phyloP scores from a whole-genome alignment of 1,140 invertebrate species.

The Schlechtendalia chinensis region DNA sequence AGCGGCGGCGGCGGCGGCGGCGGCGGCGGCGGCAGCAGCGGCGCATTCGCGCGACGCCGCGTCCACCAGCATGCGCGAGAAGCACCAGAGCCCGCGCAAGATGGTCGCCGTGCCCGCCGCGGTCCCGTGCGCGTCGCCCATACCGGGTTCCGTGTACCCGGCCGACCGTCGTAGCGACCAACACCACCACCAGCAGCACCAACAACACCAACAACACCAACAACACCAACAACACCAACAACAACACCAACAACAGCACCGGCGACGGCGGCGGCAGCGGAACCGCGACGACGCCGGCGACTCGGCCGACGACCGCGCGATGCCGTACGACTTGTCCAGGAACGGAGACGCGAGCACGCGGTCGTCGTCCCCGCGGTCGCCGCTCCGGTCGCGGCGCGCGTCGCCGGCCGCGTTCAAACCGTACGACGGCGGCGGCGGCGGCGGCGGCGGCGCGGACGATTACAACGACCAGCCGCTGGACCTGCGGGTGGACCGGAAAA shows the following conservation, averaged over 20 bases:
- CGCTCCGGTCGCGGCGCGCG: slow-evolving; percentile 56
- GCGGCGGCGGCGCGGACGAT: slow-evolving; percentile 57
- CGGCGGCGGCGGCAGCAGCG: slow-evolving; percentile 7
- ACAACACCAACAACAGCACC: no score
- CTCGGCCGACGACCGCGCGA: slow-evolving; percentile 2
- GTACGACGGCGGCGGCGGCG: slow-evolving; percentile 57
- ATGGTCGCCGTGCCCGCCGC: slow-evolving; percentile 62
- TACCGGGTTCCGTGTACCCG: slow-evolving; percentile 70
- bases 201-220: neutral
- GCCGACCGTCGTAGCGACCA: slow-evolving; percentile 59
- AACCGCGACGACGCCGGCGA: neutral
- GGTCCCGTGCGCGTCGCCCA: slow-evolving; percentile 63
- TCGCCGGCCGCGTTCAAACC: slow-evolving; percentile 57
- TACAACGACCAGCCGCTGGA: slow-evolving; percentile 76
- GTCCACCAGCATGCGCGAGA: slow-evolving; percentile 68
- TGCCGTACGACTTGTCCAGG: slow-evolving; percentile 15
- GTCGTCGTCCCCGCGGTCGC: slow-evolving; percentile 52
- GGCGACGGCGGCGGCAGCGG: slow-evolving; percentile 52
- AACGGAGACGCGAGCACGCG: slow-evolving; percentile 27
- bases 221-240: no score
- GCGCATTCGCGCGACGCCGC: slow-evolving; percentile 27
- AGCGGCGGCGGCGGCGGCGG: slow-evolving; percentile 11
- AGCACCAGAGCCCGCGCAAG: slow-evolving; percentile 74
- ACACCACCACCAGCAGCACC: slow-evolving; percentile 54
- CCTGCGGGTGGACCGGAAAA: slow-evolving; percentile 77